Percentiles rank a stretch among this genome's conserved stretches.
Conservation (phyloP, 1,140 invertebrate genomes). For the Leptinotarsa defecta region DNA sequence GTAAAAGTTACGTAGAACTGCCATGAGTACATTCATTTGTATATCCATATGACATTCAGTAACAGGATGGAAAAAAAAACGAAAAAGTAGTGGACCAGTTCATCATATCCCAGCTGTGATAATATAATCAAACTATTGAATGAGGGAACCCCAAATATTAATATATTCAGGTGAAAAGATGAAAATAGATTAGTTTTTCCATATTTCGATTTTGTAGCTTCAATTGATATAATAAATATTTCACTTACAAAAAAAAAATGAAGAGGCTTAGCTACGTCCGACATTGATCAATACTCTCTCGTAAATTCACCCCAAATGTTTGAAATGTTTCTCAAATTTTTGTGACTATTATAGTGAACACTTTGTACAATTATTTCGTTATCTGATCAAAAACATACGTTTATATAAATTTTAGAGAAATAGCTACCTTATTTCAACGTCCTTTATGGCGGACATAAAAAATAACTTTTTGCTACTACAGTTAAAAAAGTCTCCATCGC, state of each 20-base stretch:
- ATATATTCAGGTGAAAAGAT: too few relatives aligned
- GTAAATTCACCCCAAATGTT: too few relatives aligned
- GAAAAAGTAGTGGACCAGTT: not conserved
- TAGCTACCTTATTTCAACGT: slow-evolving; percentile 12
- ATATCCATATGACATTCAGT: not conserved
- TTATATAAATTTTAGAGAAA: not conserved
- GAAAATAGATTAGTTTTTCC: too few relatives aligned
- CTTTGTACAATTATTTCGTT: not conserved
- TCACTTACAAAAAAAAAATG: too few relatives aligned
- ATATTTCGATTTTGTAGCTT: too few relatives aligned
- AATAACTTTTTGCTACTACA: slow-evolving; percentile 4
- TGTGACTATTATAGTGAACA: not conserved
- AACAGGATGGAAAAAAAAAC: not conserved
- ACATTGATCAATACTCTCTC: too few relatives aligned
- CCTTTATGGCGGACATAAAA: slow-evolving; percentile 3
- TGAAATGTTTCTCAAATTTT: too few relatives aligned
- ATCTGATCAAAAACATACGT: not conserved
- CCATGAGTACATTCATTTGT: not conserved
- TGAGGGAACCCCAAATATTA: too few relatives aligned
- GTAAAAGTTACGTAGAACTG: not conserved
- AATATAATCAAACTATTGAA: too few relatives aligned
- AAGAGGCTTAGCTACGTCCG: too few relatives aligned
- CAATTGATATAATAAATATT: too few relatives aligned
- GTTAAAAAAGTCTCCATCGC: slow-evolving; percentile 1
- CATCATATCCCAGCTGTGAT: too few relatives aligned